Base-by-base conservation (phyloP, 2,888 invertebrate species). In the Eledone cirrhosa region DNA sequence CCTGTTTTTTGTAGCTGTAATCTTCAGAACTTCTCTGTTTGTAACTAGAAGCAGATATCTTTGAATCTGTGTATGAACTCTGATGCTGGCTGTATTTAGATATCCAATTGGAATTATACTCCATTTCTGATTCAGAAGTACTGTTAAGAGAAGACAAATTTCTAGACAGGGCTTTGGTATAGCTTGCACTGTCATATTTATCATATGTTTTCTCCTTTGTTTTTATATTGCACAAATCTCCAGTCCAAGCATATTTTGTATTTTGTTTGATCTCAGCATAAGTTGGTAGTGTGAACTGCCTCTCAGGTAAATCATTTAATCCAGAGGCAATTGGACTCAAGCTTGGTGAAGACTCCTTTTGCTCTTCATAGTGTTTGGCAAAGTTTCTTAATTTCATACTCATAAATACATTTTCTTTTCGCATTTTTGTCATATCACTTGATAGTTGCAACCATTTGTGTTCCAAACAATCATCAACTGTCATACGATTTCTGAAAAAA, bases 371-470 rank as follows among this genome's bases (percentile, higher is more conserved):
- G 5, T 33, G 33, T 33, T 95, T 95, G 53, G 94, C 94, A 92
- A 95, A 96, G 88, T 94, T 94, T 79, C 89, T 82, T 48, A 91
- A 83, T 53, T 86, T 87, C 77, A 89, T 88, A 8, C 90, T 86
- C 79, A 95, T 92, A 92, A 98, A 97, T 82, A 95, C 93, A 47
- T 96, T 95, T 79, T 96, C 92, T 90, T 98, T 97, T 48, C 98
- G 93, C 91, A 97, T 96, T 91, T 95, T 95, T 87, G 96, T 95
- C 95, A 98, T 96, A 90, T 94, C 96, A 90, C 98, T 97, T 59
- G 95, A 95, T 67, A 96, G 95, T 86, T 96, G 93, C 79, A 99
- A 93, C 98, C 99, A 99, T 90, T 97, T 94, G 91, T 98, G 97
- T 90, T 98, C 97, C 90, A 96, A 94, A 88, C 97, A 97, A 91